Conservation (phyloP, 2,797 vertebrate species). For the Amphiprion clarkii region DNA sequence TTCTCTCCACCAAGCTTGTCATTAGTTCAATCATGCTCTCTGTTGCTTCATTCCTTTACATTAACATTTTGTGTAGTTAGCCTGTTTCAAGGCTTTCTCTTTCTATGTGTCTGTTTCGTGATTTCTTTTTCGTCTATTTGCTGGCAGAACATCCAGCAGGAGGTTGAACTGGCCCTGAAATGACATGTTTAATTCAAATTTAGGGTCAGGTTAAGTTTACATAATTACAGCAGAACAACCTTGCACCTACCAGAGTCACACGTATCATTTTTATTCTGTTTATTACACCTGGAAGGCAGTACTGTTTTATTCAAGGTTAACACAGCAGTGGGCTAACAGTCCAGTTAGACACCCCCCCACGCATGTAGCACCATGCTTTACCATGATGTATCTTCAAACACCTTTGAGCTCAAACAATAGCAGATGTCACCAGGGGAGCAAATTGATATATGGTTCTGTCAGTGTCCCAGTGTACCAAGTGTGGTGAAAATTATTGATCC, state of each 20-base stretch:
- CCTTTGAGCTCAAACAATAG: slow-evolving; percentile 41
- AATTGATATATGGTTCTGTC: slow-evolving; percentile 54
- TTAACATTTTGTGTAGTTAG: slow-evolving; percentile 7
- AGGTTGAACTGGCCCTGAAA: slow-evolving; percentile 8
- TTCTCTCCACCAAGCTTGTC: slow-evolving; percentile 40
- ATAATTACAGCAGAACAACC: slow-evolving; percentile 15
- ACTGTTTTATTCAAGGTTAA: slow-evolving; percentile 9
- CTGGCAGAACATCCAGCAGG: background rate
- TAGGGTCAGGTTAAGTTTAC: background rate
- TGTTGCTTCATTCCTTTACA: slow-evolving; percentile 29
- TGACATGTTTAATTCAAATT: slow-evolving; percentile 3
- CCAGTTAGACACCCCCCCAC: slow-evolving; percentile 12
- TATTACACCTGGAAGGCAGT: slow-evolving; percentile 1
- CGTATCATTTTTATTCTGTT: background rate
- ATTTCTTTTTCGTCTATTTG: background rate
- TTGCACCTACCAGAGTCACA: background rate
- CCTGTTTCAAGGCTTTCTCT: background rate
- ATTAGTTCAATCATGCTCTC: slow-evolving; percentile 43
- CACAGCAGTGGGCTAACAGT: slow-evolving; percentile 1
- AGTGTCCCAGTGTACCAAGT: slow-evolving; percentile 29
- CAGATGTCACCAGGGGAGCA: slow-evolving; percentile 30
- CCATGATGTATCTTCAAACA: slow-evolving; percentile 47
- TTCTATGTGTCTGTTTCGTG: background rate
- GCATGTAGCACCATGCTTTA: background rate
- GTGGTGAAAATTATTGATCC: slow-evolving; percentile 25